Conservation (phyloP, 1,140 invertebrate genomes). For the Potamilus streckersoni region DNA sequence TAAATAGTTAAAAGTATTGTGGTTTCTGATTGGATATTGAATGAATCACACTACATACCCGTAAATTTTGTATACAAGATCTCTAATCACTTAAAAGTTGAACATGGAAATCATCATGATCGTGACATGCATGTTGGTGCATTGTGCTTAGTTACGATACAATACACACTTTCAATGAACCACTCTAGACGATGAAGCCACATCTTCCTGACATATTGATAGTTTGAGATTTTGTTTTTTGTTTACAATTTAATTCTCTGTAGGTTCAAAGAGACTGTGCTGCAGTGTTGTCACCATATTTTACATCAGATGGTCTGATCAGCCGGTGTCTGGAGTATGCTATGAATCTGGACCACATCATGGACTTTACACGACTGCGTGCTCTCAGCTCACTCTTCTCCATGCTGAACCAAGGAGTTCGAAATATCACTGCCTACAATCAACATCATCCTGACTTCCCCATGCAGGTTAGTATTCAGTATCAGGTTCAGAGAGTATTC, state of each 20-base stretch:
- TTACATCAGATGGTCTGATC: conserved; percentile 93
- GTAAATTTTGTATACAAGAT: too few relatives aligned
- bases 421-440: conserved; percentile 95
- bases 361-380: conserved; percentile 97
- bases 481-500: too few relatives aligned
- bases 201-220: neutral
- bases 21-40: too few relatives aligned
- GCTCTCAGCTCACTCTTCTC: conserved; percentile 96
- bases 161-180: neutral
- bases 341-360: conserved; percentile 91
- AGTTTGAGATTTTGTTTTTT: neutral
- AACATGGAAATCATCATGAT: too few relatives aligned
- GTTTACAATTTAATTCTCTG: neutral
- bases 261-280: conserved; percentile 91
- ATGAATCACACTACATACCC: too few relatives aligned
- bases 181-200: neutral
- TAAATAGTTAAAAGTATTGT: too few relatives aligned
- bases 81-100: too few relatives aligned
- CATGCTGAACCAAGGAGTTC: conserved; percentile 92
- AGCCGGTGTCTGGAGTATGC: conserved; percentile 92
- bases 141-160: too few relatives aligned
- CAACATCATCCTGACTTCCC: conserved; percentile 94
- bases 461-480: conserved; percentile 72
- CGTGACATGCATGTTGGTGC: too few relatives aligned
- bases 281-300: conserved; percentile 84